These are phyloP conservation scores for Mionectes macconnelli DNA, from an alignment of 2,113 vertebrate genomes.

Conservation along the genomic window DNA sequence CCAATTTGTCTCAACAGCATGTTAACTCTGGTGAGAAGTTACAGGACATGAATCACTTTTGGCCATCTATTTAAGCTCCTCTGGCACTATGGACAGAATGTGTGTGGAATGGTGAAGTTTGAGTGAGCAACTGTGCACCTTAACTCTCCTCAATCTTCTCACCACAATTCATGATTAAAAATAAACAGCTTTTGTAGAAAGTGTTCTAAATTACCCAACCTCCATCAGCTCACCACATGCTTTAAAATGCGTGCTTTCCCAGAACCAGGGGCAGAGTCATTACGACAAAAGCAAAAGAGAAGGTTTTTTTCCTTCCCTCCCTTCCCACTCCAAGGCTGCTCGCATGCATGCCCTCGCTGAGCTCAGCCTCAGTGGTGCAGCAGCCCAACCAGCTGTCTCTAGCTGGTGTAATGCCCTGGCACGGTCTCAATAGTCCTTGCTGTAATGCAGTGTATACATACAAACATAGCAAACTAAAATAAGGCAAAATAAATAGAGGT, in stretches of 20 bases:
- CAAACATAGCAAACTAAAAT: conserved; percentile 86
- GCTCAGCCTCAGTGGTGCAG: background rate
- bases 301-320: background rate
- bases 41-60: background rate
- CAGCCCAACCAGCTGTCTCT: background rate
- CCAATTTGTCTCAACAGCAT: background rate
- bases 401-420: conserved; percentile 56
- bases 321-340: background rate
- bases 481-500: conserved; percentile 92
- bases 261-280: background rate
- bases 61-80: background rate
- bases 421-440: conserved; percentile 71
- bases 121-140: background rate
- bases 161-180: background rate
- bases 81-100: background rate
- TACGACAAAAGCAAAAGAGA: background rate
- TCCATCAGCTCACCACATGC: background rate
- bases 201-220: background rate
- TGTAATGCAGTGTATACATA: conserved; percentile 84
- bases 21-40: background rate
- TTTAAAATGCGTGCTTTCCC: background rate
- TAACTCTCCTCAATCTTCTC: background rate
- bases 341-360: background rate
- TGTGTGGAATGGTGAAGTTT: background rate
- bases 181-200: background rate